These are phyloP conservation scores for Imbricaverruca yamaguchii DNA, from an alignment of 2,888 invertebrate genomes.

Conservation along the genomic window DNA sequence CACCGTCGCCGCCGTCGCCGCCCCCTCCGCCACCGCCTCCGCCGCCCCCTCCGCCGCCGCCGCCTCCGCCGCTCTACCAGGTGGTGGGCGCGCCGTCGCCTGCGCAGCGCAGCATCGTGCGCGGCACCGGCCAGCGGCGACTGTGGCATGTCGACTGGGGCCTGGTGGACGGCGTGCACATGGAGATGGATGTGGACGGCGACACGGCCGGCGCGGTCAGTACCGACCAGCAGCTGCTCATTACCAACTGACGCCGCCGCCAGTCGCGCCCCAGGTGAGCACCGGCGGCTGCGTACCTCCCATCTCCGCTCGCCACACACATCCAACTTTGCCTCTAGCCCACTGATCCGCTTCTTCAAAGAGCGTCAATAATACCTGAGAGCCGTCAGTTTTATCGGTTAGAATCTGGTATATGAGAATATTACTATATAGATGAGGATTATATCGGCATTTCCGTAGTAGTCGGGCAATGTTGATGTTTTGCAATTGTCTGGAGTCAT, in stretches of 20 bases:
- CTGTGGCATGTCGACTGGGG: neutral
- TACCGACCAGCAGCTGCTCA: conserved; percentile 1
- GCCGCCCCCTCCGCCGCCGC: neutral
- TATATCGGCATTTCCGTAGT: no score
- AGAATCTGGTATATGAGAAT: no score
- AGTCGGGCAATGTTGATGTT: no score
- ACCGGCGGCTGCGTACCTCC: no score
- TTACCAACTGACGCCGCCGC: neutral
- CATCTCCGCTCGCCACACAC: no score
- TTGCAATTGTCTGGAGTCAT: no score
- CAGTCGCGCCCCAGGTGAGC: neutral
- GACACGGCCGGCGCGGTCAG: neutral
- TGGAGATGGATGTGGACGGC: neutral
- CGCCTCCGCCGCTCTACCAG: neutral
- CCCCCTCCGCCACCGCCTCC: neutral
- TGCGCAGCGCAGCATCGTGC: conserved; percentile 13
- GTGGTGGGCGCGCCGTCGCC: neutral
- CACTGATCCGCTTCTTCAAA: no score
- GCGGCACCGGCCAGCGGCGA: conserved; percentile 11
- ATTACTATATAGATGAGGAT: no score
- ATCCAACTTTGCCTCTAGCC: no score
- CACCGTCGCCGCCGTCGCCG: neutral
- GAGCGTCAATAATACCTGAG: no score
- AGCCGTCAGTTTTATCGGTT: no score
- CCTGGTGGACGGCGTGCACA: neutral